Conservation (phyloP, 2,888 invertebrate genomes). For the Perdita meconis region DNA sequence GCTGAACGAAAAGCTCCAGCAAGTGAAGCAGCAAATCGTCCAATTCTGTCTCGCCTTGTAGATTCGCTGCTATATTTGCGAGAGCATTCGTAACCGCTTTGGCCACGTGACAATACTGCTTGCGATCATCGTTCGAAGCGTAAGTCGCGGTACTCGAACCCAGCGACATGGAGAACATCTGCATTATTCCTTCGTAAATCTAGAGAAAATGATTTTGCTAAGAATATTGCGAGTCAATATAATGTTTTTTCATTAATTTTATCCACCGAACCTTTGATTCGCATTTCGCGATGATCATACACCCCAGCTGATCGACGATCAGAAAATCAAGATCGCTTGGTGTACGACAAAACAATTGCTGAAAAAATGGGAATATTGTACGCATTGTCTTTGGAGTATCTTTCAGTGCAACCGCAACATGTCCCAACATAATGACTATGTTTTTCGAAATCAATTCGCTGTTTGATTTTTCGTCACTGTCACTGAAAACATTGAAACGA, state of each 20-base stretch:
- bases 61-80: conserved; percentile 97
- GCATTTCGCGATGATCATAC: conserved; percentile 98
- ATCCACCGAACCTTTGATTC: conserved; percentile 87
- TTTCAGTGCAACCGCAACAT: conserved; percentile 97
- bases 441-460: conserved; percentile 97
- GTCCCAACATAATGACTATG: conserved; percentile 98
- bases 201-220: conserved; percentile 68
- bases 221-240: neutral
- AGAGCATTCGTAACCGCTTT: conserved; percentile 98
- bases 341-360: conserved; percentile 96
- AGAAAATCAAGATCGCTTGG: conserved; percentile 96
- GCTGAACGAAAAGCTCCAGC: conserved; percentile 98
- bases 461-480: conserved; percentile 73
- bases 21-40: conserved; percentile 94
- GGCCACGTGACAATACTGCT: conserved; percentile 91
- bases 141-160: conserved; percentile 94
- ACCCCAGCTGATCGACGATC: conserved; percentile 98
- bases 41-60: conserved; percentile 94
- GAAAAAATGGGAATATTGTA: conserved; percentile 98
- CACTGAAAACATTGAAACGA: conserved; percentile 63
- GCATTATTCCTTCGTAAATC: conserved; percentile 97
- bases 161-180: conserved; percentile 98
- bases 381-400: conserved; percentile 97
- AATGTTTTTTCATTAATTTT: conserved; percentile 2
- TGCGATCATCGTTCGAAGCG: conserved; percentile 85